Evolutionary conservation across 2,888 invertebrate genomes (phyloP).

Genomic region (Stenurella melanura): DNA sequence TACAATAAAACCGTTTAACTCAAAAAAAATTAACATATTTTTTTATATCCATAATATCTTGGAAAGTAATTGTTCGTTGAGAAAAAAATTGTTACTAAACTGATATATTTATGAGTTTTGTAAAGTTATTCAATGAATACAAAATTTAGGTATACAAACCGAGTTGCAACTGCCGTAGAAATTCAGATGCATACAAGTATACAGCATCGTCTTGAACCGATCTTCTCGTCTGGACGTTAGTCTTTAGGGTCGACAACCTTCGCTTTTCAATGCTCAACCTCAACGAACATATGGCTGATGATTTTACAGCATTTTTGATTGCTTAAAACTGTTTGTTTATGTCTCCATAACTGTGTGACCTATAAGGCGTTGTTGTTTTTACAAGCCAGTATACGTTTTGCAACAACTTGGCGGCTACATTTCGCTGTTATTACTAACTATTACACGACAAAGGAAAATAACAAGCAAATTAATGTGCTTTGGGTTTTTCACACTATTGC

Average conservation of each 20-base stretch:
- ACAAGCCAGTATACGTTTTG: not conserved
- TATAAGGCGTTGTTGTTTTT: slow-evolving; percentile 31
- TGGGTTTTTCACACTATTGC: no score
- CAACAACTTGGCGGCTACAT: slow-evolving; percentile 3
- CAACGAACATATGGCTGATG: slow-evolving; percentile 50
- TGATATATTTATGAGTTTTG: no score
- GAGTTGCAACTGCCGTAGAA: no score
- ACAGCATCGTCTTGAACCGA: slow-evolving; percentile 26
- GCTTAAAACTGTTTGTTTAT: slow-evolving; percentile 49
- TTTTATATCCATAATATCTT: no score
- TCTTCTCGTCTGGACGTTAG: slow-evolving; percentile 38
- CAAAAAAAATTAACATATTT: no score
- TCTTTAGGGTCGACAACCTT: slow-evolving; percentile 37
- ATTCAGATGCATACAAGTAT: slow-evolving; percentile 11
- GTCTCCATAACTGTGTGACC: slow-evolving; percentile 40
- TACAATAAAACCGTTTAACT: no score
- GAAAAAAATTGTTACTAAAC: no score
- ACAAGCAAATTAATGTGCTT: not conserved
- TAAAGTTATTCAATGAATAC: no score
- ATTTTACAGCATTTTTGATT: slow-evolving; percentile 50
- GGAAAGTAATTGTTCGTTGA: no score
- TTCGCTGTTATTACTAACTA: not conserved
- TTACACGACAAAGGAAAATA: not conserved
- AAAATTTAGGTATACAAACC: no score
- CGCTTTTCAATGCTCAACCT: slow-evolving; percentile 21